Conservation (phyloP, 2,797 vertebrate species). For the Pelochelys cantorii region DNA sequence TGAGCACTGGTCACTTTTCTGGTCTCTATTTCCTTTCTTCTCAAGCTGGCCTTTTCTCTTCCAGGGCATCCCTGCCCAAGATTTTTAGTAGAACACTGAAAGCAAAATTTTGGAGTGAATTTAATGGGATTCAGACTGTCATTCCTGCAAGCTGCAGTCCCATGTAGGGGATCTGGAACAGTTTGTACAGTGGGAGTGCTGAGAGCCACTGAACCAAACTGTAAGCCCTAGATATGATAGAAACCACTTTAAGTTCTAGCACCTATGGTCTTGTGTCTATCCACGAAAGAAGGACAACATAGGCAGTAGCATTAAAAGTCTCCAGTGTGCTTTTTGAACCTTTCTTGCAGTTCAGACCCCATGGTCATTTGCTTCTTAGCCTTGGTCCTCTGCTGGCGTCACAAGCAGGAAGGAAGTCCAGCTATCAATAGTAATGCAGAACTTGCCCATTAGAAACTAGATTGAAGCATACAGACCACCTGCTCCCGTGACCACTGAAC, state of each 20-base stretch:
- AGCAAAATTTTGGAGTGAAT: not conserved
- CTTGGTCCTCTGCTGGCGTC: not conserved
- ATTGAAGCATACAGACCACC: not conserved
- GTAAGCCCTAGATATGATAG: too few species aligned
- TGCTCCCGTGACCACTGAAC: not conserved
- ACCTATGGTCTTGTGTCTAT: not conserved
- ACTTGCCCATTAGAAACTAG: not conserved
- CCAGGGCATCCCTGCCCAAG: not conserved
- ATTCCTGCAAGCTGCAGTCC: not conserved
- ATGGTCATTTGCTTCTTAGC: not conserved
- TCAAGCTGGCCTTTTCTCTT: not conserved
- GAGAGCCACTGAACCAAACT: too few species aligned
- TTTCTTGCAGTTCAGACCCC: not conserved
- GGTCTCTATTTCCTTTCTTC: not conserved
- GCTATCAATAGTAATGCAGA: rapidly evolving
- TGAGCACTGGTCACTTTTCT: not conserved
- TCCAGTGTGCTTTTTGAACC: not conserved
- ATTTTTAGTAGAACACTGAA: not conserved
- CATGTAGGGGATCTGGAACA: too few species aligned
- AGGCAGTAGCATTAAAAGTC: not conserved
- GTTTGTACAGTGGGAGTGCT: too few species aligned
- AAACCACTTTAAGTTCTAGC: too few species aligned
- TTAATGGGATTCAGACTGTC: not conserved
- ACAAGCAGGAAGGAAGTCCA: not conserved
- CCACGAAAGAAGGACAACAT: not conserved